Evolutionary conservation across 2,888 invertebrate species (phyloP), one percentile per base, ranked within the genome.

Genomic region (Chironomus tentans): DNA sequence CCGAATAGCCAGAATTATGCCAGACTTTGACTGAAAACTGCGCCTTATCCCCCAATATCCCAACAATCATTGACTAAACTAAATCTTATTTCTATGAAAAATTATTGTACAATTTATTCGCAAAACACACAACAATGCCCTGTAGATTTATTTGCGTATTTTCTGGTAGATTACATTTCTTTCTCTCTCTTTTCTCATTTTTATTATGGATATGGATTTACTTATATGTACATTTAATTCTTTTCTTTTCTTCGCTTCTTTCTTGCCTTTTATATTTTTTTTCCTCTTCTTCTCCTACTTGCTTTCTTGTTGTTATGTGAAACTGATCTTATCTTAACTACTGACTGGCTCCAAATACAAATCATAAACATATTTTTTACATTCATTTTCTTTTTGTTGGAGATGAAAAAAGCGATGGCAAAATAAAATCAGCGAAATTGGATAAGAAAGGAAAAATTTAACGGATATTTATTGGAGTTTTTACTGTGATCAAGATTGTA

Each of bases 61-160:
- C 38, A 28, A 28, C 28, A 5, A 28, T 28, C 28, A 28, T 5
- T 28, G 5, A 24, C 28, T 28, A 4, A 4, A 28, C 1, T 10
- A 22, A 21, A 24, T 65, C 21, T 22, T 21, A 13, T 13, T 68
- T 13, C 38, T 38, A 68, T 18, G 38, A 38, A 38, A 68, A 38
- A 68, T 68, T 68, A 12, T 38, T 24, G 62, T 73, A 56, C 62
- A 21, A n/a, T 73, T 73, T 73, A 62, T 73, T 73, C 62, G 61
- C 48, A 28, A 65, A 50, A 56, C 7, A 56, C 56, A 56, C 65
- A 65, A 65, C 65, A 73, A 73, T 61, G 46, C 72, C 72, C 72
- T 62, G 62, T 12, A 73, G 72, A 73, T 73, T 73, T 73, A 73
- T 73, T 73, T 73, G 72, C 72, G 72, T 73, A 73, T 73, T 73